Conservation (phyloP, 2,113 vertebrate genomes). For the Alectura lathami region DNA sequence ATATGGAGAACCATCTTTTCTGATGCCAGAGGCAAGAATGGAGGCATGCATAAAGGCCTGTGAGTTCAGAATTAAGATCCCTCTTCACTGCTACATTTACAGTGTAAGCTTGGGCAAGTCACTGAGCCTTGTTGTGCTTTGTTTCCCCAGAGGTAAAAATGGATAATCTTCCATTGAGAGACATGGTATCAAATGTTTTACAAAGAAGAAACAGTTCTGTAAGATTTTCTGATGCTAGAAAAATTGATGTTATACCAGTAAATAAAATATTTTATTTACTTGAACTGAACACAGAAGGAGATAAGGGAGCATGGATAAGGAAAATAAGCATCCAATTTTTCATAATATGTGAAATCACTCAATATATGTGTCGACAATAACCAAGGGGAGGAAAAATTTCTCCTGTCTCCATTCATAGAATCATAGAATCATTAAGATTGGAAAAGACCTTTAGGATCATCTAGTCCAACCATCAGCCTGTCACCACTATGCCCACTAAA, state of each 20-base stretch:
- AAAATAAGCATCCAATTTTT: background rate
- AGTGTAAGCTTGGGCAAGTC: background rate
- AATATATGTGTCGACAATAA: accelerated
- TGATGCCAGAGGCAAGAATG: background rate
- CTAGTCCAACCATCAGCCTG: too few species aligned
- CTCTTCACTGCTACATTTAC: background rate
- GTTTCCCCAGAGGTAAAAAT: background rate
- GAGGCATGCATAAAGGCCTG: background rate
- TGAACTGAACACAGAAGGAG: background rate
- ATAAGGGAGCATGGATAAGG: background rate
- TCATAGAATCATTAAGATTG: too few species aligned
- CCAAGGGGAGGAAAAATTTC: background rate
- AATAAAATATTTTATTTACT: background rate
- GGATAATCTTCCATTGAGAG: background rate
- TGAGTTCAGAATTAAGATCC: background rate
- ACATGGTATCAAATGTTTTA: background rate
- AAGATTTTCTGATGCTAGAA: background rate
- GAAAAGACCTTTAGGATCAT: too few species aligned
- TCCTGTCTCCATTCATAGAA: background rate
- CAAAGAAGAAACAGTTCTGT: background rate
- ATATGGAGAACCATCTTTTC: background rate
- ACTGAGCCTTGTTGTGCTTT: background rate
- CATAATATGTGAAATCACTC: background rate
- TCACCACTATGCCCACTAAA: too few species aligned
- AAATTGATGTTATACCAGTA: background rate